phyloP scores from a whole-genome alignment of 2,113 vertebrate species.

The Malaclemys terrapin region DNA sequence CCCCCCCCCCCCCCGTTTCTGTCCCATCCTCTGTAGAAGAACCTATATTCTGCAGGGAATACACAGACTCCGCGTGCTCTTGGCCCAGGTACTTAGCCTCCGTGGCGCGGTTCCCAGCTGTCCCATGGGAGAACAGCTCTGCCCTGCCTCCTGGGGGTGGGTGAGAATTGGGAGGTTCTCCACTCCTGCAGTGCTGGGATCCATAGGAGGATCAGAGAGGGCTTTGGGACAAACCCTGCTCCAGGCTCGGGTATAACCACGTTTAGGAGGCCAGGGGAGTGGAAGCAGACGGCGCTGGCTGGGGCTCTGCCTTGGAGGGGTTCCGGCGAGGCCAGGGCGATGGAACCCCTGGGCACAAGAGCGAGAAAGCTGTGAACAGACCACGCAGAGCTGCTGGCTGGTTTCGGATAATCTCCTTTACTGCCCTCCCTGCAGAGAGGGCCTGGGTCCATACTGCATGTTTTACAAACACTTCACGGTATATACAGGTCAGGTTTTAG shows the following conservation, averaged over 20 bases:
- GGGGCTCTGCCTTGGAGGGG: neutral
- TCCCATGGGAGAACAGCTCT: neutral
- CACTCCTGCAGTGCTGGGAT: too few species aligned
- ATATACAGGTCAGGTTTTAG: slow-evolving; percentile 47
- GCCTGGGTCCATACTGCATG: neutral
- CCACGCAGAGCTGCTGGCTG: slow-evolving; percentile 21
- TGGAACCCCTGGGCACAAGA: rapidly evolving
- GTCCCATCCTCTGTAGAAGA: neutral
- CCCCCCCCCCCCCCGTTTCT: too few species aligned
- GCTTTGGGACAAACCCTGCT: neutral
- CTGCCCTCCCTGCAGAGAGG: slow-evolving; percentile 36
- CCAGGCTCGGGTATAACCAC: too few species aligned
- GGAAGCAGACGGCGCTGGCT: too few species aligned
- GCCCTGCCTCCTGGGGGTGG: neutral
- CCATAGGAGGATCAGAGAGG: too few species aligned
- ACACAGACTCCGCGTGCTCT: neutral
- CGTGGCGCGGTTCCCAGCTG: too few species aligned
- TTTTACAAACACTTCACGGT: slow-evolving; percentile 31
- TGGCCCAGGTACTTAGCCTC: too few species aligned
- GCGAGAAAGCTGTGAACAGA: neutral
- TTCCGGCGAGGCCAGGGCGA: rapidly evolving
- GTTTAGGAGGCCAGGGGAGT: rapidly evolving
- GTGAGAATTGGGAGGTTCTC: too few species aligned
- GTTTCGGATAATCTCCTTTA: slow-evolving; percentile 63
- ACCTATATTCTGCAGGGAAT: neutral